phyloP scores from a whole-genome alignment of 2,888 invertebrate species.

The Apotomis turbidana region DNA sequence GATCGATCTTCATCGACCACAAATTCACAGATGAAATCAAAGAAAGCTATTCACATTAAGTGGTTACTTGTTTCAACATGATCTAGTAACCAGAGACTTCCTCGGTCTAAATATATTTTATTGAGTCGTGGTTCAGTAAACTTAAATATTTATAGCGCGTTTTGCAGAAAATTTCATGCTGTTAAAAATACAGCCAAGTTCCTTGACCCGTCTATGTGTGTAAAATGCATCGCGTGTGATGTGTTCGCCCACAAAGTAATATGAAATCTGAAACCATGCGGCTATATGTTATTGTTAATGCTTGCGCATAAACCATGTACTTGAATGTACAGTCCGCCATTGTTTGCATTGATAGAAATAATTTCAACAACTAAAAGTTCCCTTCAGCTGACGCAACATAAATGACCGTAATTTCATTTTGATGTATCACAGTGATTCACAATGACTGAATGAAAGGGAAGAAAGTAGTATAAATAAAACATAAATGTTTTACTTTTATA shows the following conservation, averaged over 20 bases:
- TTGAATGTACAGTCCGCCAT: conserved; percentile 12
- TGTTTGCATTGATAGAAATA: background rate
- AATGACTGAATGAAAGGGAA: no score
- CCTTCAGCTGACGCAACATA: no score
- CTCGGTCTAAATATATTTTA: conserved; percentile 11
- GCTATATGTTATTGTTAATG: conserved; percentile 15
- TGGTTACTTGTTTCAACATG: background rate
- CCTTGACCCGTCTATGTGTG: conserved; percentile 18
- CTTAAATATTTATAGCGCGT: conserved; percentile 20
- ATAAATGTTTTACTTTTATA: no score
- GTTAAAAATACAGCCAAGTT: conserved; percentile 30
- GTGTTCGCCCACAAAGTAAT: conserved; percentile 10
- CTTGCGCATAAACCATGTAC: conserved; percentile 11
- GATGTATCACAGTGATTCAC: no score
- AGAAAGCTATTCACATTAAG: no score
- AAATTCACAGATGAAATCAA: no score
- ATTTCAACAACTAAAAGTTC: no score
- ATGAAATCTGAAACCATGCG: conserved; percentile 24
- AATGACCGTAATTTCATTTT: no score
- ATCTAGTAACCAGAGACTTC: background rate
- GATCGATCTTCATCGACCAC: no score
- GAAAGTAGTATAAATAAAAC: no score
- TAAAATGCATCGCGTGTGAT: conserved; percentile 31
- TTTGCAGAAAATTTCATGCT: conserved; percentile 28
- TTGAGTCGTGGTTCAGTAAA: conserved; percentile 2